Base-by-base conservation (phyloP, 2,113 vertebrate genomes). In the Poeciliopsis turrubarensis region DNA sequence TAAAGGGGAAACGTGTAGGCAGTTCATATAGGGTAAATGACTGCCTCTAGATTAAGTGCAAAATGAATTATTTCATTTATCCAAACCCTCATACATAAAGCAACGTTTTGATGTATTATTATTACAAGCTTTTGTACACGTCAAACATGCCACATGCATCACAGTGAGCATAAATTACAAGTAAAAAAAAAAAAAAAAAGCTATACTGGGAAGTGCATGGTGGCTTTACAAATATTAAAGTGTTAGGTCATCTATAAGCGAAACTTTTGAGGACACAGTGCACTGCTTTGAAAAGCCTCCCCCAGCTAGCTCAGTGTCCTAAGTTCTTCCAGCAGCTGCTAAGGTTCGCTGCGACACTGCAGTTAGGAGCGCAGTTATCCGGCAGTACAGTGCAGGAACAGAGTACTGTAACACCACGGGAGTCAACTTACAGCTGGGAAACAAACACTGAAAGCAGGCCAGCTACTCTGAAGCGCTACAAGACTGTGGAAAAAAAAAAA, bases 381-480 rank as follows among this genome's bases (percentile, higher is more conserved):
- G 44, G 15, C 15, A 47, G 44, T 25, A 25, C 9, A 25, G 19
- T n/a, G 19, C 51, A 9, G 51, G 51, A 54, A n/a, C 51, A 54
- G 6, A 25, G 51, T 25, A 9, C 26, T 57, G 26, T 77, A 37
- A 79, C 70, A 85, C 67, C 57, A 83, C 26, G 41, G 12, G 78
- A 90, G 81, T 87, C 30, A 68, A 69, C 65, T 79, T 84, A 83
- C 84, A 79, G 78, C 81, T 87, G 73, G 81, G 51, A 47, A 72
- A 69, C 71, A 75, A 9, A 37, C 30, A 79, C 65, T 71, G 73
- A 39, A 51, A 60, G 71, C 79, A 92, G 90, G 91, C 89, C 90
- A 87, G 78, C 80, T 83, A 6, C 64, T 47, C 76, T 54, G 73
- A 30, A 68, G 62, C 17, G 5, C 73, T 51, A 65, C 82, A 84